These are phyloP conservation scores for Eurystomus glaucurus DNA, from an alignment of 2,797 vertebrate genomes.

Conservation along the genomic window DNA sequence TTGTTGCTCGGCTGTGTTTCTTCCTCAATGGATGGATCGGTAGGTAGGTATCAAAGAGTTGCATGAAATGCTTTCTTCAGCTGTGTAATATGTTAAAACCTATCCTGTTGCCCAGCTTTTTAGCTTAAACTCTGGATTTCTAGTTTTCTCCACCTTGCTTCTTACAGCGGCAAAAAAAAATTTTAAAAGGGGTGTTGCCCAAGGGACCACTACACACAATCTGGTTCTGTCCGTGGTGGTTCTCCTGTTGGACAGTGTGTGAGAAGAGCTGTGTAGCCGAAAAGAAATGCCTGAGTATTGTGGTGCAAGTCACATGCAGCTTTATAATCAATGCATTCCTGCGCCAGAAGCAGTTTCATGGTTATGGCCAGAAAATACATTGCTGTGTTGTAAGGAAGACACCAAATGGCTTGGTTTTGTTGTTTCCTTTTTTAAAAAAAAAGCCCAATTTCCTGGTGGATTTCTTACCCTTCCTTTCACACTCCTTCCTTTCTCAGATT, in stretches of 20 bases:
- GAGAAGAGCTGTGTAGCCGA: background rate
- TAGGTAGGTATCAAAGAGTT: background rate
- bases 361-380: background rate
- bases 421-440: background rate
- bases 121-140: background rate
- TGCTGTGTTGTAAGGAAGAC: background rate
- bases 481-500: background rate
- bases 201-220: rapidly evolving
- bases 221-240: background rate
- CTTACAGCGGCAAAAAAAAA: background rate
- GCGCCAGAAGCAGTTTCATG: background rate
- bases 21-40: background rate
- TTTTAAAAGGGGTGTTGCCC: background rate
- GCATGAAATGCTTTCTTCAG: background rate
- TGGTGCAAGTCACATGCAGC: background rate
- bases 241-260: background rate
- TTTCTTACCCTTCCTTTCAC: background rate
- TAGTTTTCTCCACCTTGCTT: background rate
- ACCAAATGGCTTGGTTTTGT: background rate
- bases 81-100: background rate
- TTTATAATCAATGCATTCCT: background rate
- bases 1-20: background rate
- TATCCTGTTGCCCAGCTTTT: background rate
- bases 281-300: background rate
- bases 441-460: background rate